Evolutionary conservation across 1,140 invertebrate species (phyloP).

Genomic region (Saxidomus purpurata): DNA sequence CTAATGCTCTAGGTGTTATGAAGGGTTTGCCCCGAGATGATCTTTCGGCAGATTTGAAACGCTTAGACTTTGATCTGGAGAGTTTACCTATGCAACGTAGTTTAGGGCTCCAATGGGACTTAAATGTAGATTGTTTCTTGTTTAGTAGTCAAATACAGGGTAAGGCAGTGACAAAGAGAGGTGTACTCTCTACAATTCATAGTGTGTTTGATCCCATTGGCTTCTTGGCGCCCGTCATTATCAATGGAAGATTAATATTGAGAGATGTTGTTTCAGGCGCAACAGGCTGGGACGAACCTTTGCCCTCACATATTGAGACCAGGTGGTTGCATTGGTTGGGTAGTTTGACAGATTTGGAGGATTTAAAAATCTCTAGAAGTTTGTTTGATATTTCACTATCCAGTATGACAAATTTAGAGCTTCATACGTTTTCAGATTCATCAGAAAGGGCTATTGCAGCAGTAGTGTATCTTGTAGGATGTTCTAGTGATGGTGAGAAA

Average conservation of each 20-base stretch:
- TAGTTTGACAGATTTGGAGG: conserved; percentile 2
- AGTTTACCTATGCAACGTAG: conserved; percentile 60
- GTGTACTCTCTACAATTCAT: conserved; percentile 60
- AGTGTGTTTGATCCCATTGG: conserved; percentile 67
- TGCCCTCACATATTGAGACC: conserved; percentile 5
- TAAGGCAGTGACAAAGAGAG: conserved; percentile 62
- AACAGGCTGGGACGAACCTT: conserved; percentile 25
- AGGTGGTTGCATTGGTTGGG: conserved; percentile 8
- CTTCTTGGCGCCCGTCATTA: conserved; percentile 62
- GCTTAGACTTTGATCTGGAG: conserved; percentile 65
- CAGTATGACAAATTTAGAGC: conserved; percentile 83
- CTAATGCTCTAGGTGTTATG: conserved; percentile 67
- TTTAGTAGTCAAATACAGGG: conserved; percentile 43
- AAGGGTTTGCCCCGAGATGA: conserved; percentile 63
- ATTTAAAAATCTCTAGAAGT: background rate
- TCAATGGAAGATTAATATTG: conserved; percentile 70
- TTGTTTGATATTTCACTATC: background rate
- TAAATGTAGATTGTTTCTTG: conserved; percentile 67
- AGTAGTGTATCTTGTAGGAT: conserved; percentile 73
- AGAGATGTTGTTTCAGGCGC: conserved; percentile 34
- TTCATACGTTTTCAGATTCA: conserved; percentile 81
- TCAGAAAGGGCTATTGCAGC: conserved; percentile 77
- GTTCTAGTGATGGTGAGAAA: background rate
- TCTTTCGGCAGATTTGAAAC: conserved; percentile 65
- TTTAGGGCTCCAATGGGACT: conserved; percentile 68